phyloP scores from a whole-genome alignment of 2,113 vertebrate species.

The Megaptera novaeangliae region DNA sequence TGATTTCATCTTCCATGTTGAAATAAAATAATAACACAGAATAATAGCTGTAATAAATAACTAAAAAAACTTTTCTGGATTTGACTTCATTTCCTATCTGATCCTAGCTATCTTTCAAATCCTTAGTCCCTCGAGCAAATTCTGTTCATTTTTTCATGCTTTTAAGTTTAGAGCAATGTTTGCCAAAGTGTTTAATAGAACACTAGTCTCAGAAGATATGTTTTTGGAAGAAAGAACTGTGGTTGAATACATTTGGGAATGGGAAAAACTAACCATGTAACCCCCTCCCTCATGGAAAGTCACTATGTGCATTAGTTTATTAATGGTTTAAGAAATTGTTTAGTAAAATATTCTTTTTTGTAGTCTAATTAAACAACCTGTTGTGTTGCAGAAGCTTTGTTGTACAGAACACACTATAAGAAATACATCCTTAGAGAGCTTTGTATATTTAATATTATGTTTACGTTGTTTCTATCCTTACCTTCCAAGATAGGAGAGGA shows the following conservation, averaged over 20 bases:
- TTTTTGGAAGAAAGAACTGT: background rate
- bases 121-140: background rate
- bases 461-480: background rate
- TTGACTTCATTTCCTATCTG: conserved; percentile 2
- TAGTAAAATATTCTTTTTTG: background rate
- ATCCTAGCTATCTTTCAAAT: background rate
- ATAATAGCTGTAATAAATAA: background rate
- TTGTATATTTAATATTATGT: background rate
- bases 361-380: background rate
- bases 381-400: background rate
- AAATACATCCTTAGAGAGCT: background rate
- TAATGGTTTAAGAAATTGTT: background rate
- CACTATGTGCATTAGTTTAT: background rate
- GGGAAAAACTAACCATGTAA: background rate
- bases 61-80: background rate
- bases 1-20: background rate
- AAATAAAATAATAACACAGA: background rate
- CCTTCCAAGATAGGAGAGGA: background rate
- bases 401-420: background rate
- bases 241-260: background rate
- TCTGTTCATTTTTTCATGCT: background rate
- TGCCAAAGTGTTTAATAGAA: background rate
- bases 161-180: background rate
- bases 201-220: background rate
- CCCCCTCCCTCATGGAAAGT: background rate